Base-by-base conservation (phyloP, 2,113 vertebrate species). In the Aptenodytes forsteri region DNA sequence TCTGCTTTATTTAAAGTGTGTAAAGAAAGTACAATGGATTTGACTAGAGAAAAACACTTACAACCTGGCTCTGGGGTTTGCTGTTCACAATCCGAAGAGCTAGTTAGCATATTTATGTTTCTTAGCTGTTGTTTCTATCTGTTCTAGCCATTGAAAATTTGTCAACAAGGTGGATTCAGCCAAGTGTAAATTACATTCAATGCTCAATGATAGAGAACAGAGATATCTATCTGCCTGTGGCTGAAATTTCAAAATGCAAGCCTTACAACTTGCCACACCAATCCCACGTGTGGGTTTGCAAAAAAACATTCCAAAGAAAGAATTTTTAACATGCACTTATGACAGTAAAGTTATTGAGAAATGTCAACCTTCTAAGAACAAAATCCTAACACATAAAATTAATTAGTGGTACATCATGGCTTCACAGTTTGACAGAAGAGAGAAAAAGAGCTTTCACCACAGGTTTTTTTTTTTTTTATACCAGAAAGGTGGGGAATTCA, bases 91-190 rank as follows among this genome's bases (percentile, higher is more conserved):
- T 83, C 73, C 2, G 1, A 83, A 88, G 49, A 90, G 12, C 27
- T 90, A 65, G 8, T 70, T 90, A 77, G 27, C 44, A 70, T 70
- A 89, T 86, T 92, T 96, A 23, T 70, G 18, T 50, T 88, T 92
- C 55, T 94, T 94, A 70, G 40, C 67, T 72, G 70, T 59, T 82
- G 46, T 26, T 92, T 91, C 70, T 94, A 62, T 65, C 72, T 79
- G 16, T 27, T 87, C 66, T 83, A 93, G 13, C 44, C 54, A 94
- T 10, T 62, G 92, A 88, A 95, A 94, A 80, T 92, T 93, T 94
- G 79, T 86, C 92, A 97, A 58, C 54, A 96, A 88, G 54, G 67
- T 73, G n/a, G 42, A 92, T 88, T 83, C 44, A 73, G 50, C 49
- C n/a, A 88, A 87, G 54, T 58, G 30, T 54, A 72, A 87, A 91